Conservation (phyloP, 2,113 vertebrate genomes). For the Limanda limanda region DNA sequence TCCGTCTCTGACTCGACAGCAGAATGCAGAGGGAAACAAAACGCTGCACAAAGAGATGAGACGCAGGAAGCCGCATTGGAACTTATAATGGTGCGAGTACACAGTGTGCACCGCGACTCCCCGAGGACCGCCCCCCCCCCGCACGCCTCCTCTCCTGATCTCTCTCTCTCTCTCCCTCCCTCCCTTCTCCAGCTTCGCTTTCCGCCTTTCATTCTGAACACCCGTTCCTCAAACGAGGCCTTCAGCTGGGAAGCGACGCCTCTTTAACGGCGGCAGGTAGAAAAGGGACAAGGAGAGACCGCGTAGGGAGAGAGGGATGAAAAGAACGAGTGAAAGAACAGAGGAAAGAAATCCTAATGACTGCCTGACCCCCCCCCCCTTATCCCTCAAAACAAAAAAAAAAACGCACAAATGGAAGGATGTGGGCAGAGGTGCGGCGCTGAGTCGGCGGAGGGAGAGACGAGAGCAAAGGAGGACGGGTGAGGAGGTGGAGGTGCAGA, state of each 20-base stretch:
- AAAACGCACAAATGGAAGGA: slow-evolving; percentile 52
- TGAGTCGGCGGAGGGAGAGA: slow-evolving; percentile 25
- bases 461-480: slow-evolving; percentile 22
- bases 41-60: slow-evolving; percentile 28
- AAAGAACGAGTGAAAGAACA: slow-evolving; percentile 44
- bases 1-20: slow-evolving; percentile 5
- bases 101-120: slow-evolving; percentile 33
- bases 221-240: slow-evolving; percentile 39
- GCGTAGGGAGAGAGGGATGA: slow-evolving; percentile 29
- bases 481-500: slow-evolving; percentile 35
- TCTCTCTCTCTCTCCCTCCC: neutral
- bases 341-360: slow-evolving; percentile 68
- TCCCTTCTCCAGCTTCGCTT: slow-evolving; percentile 12
- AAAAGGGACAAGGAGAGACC: slow-evolving; percentile 34
- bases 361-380: slow-evolving; percentile 2
- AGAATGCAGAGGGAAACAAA: slow-evolving; percentile 16
- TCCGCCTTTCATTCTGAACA: slow-evolving; percentile 54
- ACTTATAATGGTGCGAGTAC: slow-evolving; percentile 59
- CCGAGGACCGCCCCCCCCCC: slow-evolving; percentile 37
- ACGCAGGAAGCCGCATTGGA: slow-evolving; percentile 24
- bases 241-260: slow-evolving; percentile 38
- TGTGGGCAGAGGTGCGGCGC: slow-evolving; percentile 50
- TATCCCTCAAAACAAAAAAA: slow-evolving; percentile 52
- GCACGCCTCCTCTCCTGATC: slow-evolving; percentile 49
- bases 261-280: slow-evolving; percentile 51